Percentiles rank a stretch among this genome's conserved stretches.
Evolutionary conservation across 1,140 invertebrate species (phyloP).

Genomic region (Lucilia cuprina): DNA sequence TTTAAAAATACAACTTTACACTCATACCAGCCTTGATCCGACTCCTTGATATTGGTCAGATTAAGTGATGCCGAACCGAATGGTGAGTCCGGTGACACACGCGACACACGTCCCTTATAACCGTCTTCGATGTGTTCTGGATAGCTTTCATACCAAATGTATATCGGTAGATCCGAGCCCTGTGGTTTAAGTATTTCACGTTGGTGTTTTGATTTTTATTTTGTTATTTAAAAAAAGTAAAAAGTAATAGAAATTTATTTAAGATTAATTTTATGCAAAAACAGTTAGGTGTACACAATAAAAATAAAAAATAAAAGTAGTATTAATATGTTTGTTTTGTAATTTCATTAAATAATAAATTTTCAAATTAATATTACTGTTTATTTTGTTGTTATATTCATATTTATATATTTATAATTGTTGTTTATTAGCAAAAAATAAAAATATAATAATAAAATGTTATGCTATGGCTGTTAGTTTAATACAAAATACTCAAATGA

Average conservation of each 20-base stretch:
- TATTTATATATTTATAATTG: not conserved
- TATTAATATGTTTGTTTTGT: not conserved
- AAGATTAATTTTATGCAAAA: constrained; percentile 8
- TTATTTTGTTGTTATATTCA: not conserved
- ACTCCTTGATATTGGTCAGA: constrained; percentile 88
- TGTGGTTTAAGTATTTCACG: constrained; percentile 58
- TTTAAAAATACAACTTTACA: constrained; percentile 96
- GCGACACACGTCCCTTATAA: constrained; percentile 88
- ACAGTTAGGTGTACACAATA: not conserved
- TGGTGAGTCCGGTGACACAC: constrained; percentile 83
- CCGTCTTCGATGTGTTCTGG: constrained; percentile 91
- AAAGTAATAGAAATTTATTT: constrained; percentile 16
- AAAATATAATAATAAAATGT: not conserved
- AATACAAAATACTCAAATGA: not conserved
- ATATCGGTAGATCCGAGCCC: constrained; percentile 93
- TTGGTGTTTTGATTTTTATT: not conserved
- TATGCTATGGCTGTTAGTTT: not conserved
- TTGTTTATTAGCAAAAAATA: not conserved
- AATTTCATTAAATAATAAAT: not conserved
- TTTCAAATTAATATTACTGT: not conserved
- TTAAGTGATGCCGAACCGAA: constrained; percentile 91
- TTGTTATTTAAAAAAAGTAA: constrained; percentile 1
- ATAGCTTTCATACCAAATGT: constrained; percentile 97
- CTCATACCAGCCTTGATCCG: constrained; percentile 96
- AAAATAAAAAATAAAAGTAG: too few relatives aligned